phyloP scores from a whole-genome alignment of 2,888 invertebrate genomes.

The Malachius bipustulatus region DNA sequence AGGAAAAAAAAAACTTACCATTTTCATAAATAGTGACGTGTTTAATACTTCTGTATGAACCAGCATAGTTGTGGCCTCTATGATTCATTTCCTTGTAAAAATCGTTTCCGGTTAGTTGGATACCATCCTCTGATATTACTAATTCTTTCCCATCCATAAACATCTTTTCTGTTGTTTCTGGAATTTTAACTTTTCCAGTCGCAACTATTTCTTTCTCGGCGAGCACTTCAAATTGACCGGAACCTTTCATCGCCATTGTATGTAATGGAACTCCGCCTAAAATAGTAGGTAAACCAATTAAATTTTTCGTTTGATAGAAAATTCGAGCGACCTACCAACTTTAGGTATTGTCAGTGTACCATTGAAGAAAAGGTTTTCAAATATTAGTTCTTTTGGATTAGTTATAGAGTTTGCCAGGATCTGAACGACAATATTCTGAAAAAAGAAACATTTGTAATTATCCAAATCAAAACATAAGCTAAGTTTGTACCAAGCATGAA shows the following conservation, averaged over 20 bases:
- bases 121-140: constrained; percentile 35
- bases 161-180: constrained; percentile 45
- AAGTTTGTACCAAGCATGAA: constrained; percentile 25
- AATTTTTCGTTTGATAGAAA: background rate
- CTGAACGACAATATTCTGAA: constrained; percentile 25
- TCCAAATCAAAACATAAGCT: background rate
- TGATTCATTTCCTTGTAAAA: constrained; percentile 59
- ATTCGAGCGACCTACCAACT: constrained; percentile 20
- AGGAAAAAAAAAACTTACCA: constrained; percentile 20
- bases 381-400: constrained; percentile 28
- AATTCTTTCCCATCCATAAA: constrained; percentile 39
- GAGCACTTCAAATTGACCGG: constrained; percentile 34
- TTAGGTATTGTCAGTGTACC: constrained; percentile 29
- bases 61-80: constrained; percentile 49
- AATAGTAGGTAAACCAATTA: background rate
- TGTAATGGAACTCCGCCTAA: constrained; percentile 33
- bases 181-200: constrained; percentile 53
- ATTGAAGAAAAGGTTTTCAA: constrained; percentile 33
- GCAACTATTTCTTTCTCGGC: constrained; percentile 53
- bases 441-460: constrained; percentile 7
- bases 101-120: constrained; percentile 48
- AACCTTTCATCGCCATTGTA: constrained; percentile 34
- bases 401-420: constrained; percentile 24
- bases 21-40: constrained; percentile 29
- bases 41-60: constrained; percentile 29